Base-by-base conservation (phyloP, 2,888 invertebrate genomes). In the Philereme transversata region DNA sequence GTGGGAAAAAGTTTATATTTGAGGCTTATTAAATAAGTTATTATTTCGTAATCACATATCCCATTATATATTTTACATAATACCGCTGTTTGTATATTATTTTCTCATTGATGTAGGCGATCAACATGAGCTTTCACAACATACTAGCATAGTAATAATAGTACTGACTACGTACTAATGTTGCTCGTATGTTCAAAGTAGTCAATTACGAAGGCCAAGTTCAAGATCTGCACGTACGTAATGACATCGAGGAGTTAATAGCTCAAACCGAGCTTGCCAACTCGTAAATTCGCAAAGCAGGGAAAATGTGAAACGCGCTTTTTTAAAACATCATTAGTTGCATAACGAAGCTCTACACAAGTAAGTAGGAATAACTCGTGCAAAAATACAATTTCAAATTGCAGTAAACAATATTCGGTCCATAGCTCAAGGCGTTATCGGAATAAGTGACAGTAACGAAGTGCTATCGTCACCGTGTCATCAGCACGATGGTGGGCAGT, bases 231-330 rank as follows among this genome's bases (percentile, higher is more conserved):
- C 61, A 64, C 54, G 51, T 51, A 57, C 54, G 50, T 68, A 70
- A 70, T 68, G 64, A 70, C 65, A 64, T 59, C 60, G 62, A 50
- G 60, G 54, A 63, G 62, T 67, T 67, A 68, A 70, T 70, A 67
- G 67, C 70, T 57, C 60, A 53, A 61, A 62, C 47, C 51, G 53
- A 62, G 65, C 56, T 58, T 70, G 70, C 70, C 70, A 70, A 70
- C 66, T 68, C 70, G 59, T 68, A 68, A 70, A 68, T 62, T 67
- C 51, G 53, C 62, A 62, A 65, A 61, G 62, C 57, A 62, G 22
- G 22, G 65, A 57, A 70, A 66, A 64, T 57, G 53, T 62, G 61
- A 67, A 61, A 45, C 63, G 51, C 57, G 60, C 55, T 67, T 66
- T 70, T 68, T 69, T 58, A 57, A 60, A 63, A 61, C 59, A 62